Conservation (phyloP, 2,797 vertebrate species). For the Crocidura indochinensis region DNA sequence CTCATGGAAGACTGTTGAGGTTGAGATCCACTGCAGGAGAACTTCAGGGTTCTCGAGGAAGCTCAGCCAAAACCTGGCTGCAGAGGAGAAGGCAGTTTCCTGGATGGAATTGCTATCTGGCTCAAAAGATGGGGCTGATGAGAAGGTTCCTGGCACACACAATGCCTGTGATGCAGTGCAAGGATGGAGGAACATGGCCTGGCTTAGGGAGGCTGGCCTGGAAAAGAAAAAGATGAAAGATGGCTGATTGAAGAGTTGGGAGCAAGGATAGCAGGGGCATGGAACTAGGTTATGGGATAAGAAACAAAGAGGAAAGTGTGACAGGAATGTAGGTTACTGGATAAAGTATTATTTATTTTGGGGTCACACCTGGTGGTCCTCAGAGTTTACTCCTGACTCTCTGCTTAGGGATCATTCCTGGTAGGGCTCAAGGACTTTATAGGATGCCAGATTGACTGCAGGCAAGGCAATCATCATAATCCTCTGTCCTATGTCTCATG, state of each 20-base stretch:
- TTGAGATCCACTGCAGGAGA: conserved; percentile 62
- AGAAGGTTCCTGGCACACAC: conserved; percentile 68
- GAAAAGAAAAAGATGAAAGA: neutral
- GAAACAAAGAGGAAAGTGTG: neutral
- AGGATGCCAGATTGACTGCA: too few species aligned
- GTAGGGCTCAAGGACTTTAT: too few species aligned
- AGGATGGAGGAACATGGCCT: conserved; percentile 34
- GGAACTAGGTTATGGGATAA: neutral
- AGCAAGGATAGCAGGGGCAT: neutral
- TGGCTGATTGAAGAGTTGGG: neutral
- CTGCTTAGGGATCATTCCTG: too few species aligned
- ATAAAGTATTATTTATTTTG: too few species aligned
- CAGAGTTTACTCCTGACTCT: too few species aligned
- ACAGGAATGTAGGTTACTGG: neutral
- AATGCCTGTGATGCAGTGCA: conserved; percentile 54
- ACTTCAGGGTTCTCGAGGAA: conserved; percentile 76
- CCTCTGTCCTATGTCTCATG: too few species aligned
- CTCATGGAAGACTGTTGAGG: conserved; percentile 61
- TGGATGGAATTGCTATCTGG: conserved; percentile 66
- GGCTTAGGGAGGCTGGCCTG: neutral
- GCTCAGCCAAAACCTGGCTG: conserved; percentile 69
- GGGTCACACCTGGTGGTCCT: too few species aligned
- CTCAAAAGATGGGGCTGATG: conserved; percentile 34
- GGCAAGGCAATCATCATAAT: too few species aligned
- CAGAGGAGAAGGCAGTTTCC: conserved; percentile 67